Evolutionary conservation across 1,140 invertebrate species (phyloP).

Genomic region (Conus ventricosus): DNA sequence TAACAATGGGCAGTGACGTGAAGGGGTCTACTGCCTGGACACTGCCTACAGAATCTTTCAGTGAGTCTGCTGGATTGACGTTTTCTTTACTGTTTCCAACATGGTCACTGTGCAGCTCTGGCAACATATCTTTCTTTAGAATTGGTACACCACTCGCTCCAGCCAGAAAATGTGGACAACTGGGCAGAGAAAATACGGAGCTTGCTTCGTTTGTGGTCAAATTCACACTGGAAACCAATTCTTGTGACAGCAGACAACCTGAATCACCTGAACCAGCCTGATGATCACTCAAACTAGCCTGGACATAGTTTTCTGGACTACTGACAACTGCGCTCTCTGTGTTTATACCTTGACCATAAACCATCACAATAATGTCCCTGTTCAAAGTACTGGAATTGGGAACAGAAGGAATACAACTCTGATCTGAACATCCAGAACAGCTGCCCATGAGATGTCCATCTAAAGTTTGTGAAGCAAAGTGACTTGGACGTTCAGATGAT

Average conservation of each 20-base stretch:
- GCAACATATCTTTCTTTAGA: not conserved
- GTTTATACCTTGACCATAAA: too few species aligned
- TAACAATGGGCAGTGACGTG: too few species aligned
- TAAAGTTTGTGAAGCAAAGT: not conserved
- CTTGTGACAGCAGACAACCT: not conserved
- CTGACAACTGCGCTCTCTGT: too few species aligned
- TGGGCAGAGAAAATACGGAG: not conserved
- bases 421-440: not conserved
- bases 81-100: not conserved
- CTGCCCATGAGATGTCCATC: not conserved
- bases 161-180: not conserved
- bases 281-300: too few species aligned
- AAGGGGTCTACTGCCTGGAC: too few species aligned
- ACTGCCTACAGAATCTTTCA: too few species aligned
- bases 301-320: too few species aligned
- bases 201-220: not conserved
- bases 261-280: too few species aligned
- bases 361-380: too few species aligned
- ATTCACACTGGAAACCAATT: not conserved
- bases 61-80: too few species aligned
- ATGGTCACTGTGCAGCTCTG: not conserved
- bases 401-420: not conserved
- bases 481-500: not conserved
- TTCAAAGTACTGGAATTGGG: not conserved
- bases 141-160: not conserved